phyloP scores from a whole-genome alignment of 2,888 invertebrate species.

The Plebejus anna region DNA sequence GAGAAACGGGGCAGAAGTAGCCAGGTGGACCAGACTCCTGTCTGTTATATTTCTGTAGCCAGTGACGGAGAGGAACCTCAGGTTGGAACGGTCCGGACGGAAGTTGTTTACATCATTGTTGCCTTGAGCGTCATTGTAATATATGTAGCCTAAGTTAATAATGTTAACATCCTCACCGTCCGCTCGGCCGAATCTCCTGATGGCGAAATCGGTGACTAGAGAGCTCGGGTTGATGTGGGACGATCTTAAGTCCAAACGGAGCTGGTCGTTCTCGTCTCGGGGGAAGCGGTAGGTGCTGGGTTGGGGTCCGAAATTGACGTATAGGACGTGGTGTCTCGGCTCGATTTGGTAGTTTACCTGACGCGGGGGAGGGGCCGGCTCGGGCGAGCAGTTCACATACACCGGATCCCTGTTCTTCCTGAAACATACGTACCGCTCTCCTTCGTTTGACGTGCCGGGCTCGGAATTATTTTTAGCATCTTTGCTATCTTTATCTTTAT shows the following conservation, averaged over 20 bases:
- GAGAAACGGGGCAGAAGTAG: slow-evolving; percentile 80
- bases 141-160: slow-evolving; percentile 49
- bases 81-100: slow-evolving; percentile 63
- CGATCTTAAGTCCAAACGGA: slow-evolving; percentile 34
- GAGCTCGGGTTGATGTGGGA: slow-evolving; percentile 43
- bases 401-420: slow-evolving; percentile 42
- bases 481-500: slow-evolving; percentile 29
- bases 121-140: slow-evolving; percentile 37
- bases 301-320: slow-evolving; percentile 52
- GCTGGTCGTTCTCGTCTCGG: slow-evolving; percentile 37
- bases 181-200: slow-evolving; percentile 58
- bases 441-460: slow-evolving; percentile 15
- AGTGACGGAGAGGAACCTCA: slow-evolving; percentile 74
- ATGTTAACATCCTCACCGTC: slow-evolving; percentile 55
- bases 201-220: slow-evolving; percentile 57
- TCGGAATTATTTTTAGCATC: not conserved
- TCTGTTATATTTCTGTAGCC: slow-evolving; percentile 83
- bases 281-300: slow-evolving; percentile 44
- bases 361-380: slow-evolving; percentile 22
- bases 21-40: slow-evolving; percentile 80
- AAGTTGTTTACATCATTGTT: slow-evolving; percentile 36
- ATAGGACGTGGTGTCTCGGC: slow-evolving; percentile 49
- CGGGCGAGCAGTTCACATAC: slow-evolving; percentile 35
- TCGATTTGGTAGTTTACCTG: slow-evolving; percentile 40
- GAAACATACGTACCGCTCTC: slow-evolving; percentile 38